phyloP scores from a whole-genome alignment of 2,113 vertebrate genomes.

The Halichoeres trimaculatus region DNA sequence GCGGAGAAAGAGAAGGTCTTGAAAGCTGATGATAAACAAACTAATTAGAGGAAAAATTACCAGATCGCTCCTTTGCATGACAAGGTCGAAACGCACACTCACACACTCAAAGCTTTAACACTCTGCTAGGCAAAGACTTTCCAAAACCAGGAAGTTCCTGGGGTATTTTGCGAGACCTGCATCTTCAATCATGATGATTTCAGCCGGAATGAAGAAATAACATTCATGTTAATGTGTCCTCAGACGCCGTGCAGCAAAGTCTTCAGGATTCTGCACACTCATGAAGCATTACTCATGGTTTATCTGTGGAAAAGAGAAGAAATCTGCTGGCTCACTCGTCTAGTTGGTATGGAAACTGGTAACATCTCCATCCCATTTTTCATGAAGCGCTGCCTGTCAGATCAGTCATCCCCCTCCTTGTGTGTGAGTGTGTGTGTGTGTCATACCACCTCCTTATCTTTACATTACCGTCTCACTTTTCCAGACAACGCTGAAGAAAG shows the following conservation, averaged over 20 bases:
- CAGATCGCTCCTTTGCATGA: conserved; percentile 20
- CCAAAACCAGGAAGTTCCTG: too few species aligned
- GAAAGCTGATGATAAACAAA: conserved; percentile 49
- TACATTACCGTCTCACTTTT: neutral
- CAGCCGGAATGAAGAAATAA: too few species aligned
- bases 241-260: neutral
- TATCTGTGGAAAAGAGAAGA: neutral
- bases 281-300: neutral
- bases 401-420: conserved; percentile 5
- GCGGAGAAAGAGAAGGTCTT: neutral
- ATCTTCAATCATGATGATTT: too few species aligned
- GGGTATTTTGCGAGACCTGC: too few species aligned
- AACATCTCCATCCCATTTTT: conserved; percentile 11
- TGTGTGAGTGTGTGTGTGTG: conserved; percentile 8
- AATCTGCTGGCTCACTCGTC: neutral
- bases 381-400: neutral
- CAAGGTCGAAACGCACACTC: conserved; percentile 34
- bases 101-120: too few species aligned
- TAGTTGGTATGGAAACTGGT: neutral
- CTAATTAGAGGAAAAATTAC: conserved; percentile 44
- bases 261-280: neutral
- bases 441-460: conserved; percentile 35
- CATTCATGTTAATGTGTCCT: too few species aligned
- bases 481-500: conserved; percentile 6
- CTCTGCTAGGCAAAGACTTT: too few species aligned